phyloP scores from a whole-genome alignment of 1,140 invertebrate genomes.

The Bactericera cockerelli region DNA sequence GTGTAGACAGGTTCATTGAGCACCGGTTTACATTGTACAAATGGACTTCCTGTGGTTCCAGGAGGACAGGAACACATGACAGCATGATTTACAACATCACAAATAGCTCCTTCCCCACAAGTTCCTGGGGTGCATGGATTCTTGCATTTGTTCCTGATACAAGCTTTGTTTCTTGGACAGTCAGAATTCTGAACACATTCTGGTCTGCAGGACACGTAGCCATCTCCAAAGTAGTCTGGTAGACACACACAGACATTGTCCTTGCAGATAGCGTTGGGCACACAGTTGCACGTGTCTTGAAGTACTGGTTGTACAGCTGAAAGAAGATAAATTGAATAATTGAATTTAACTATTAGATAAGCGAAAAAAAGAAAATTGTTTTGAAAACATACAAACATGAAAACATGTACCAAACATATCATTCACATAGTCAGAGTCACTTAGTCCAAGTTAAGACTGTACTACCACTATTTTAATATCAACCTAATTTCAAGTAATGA shows the following conservation, averaged over 20 bases:
- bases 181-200: constrained; percentile 57
- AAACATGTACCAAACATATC: too few relatives aligned
- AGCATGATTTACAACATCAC: constrained; percentile 55
- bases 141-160: constrained; percentile 53
- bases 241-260: constrained; percentile 42
- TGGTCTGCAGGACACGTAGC: constrained; percentile 52
- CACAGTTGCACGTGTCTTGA: constrained; percentile 36
- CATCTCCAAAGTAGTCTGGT: constrained; percentile 48
- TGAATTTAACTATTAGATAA: neutral
- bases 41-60: constrained; percentile 58
- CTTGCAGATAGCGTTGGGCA: constrained; percentile 49
- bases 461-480: too few relatives aligned
- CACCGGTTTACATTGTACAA: constrained; percentile 23
- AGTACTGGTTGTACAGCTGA: constrained; percentile 26
- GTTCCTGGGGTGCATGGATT: constrained; percentile 53
- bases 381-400: too few relatives aligned
- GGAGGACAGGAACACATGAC: constrained; percentile 50
- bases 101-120: constrained; percentile 55
- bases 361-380: too few relatives aligned
- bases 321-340: constrained; percentile 13
- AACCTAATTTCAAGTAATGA: too few relatives aligned
- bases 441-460: too few relatives aligned
- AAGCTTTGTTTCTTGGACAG: constrained; percentile 51
- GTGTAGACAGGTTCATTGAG: constrained; percentile 12
- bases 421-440: too few relatives aligned